Evolutionary conservation across 2,888 invertebrate genomes (phyloP).

Genomic region (Tetragonisca angustula): DNA sequence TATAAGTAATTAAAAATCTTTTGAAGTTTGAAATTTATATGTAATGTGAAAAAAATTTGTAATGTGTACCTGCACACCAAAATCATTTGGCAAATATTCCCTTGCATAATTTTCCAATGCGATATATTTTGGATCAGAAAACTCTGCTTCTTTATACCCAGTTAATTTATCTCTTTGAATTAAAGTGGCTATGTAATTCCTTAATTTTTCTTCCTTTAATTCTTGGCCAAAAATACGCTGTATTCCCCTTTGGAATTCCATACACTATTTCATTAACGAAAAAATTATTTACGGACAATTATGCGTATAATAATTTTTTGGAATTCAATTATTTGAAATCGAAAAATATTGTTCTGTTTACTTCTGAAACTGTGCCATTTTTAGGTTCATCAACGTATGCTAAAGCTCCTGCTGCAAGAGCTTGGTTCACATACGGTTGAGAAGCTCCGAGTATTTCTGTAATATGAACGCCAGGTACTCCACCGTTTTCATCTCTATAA

Average conservation of each 20-base stretch:
- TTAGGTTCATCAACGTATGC: conserved; percentile 74
- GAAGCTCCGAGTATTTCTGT: conserved; percentile 78
- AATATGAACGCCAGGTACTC: conserved; percentile 83
- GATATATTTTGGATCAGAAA: conserved; percentile 73
- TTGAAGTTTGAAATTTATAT: too few species aligned
- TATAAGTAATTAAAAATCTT: not conserved
- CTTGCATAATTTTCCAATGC: conserved; percentile 72
- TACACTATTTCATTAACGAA: conserved; percentile 65
- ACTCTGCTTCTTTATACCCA: conserved; percentile 71
- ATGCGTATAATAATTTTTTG: not conserved
- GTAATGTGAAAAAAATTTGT: too few species aligned
- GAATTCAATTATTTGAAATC: not conserved
- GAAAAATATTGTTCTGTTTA: conserved; percentile 28
- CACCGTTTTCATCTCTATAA: conserved; percentile 85
- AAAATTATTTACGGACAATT: not conserved
- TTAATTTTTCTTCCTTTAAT: conserved; percentile 72
- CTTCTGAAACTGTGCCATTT: conserved; percentile 75
- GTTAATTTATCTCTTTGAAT: conserved; percentile 67
- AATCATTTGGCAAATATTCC: conserved; percentile 71
- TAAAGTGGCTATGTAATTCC: conserved; percentile 64
- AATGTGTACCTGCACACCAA: conserved; percentile 69
- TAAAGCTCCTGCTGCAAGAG: conserved; percentile 75
- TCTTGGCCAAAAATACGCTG: conserved; percentile 71
- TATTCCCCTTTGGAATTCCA: conserved; percentile 74
- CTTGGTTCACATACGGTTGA: conserved; percentile 72